phyloP scores from a whole-genome alignment of 1,140 invertebrate species.

The Neodiprion fabricii region DNA sequence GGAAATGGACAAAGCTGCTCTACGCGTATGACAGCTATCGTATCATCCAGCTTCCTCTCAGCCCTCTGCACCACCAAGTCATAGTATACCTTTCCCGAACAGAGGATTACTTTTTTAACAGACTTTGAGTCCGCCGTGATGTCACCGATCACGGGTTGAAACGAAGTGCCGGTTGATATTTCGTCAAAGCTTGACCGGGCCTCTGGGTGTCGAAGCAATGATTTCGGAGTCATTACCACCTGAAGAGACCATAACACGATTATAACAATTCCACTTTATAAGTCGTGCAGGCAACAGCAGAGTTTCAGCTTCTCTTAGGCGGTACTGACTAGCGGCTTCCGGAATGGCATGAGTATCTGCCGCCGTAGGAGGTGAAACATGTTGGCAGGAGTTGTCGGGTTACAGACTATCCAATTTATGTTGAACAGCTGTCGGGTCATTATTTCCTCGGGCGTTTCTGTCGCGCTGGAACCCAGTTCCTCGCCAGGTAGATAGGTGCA shows the following conservation, averaged over 20 bases:
- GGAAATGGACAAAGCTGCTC: constrained; percentile 90
- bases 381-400: constrained; percentile 85
- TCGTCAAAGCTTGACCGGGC: constrained; percentile 76
- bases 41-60: constrained; percentile 69
- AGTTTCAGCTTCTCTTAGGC: background rate
- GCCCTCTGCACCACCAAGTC: constrained; percentile 75
- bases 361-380: constrained; percentile 85
- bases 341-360: constrained; percentile 82
- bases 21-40: constrained; percentile 79
- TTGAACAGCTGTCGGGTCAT: constrained; percentile 79
- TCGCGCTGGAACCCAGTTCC: constrained; percentile 42
- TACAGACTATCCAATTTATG: constrained; percentile 84
- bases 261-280: background rate
- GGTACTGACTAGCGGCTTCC: constrained; percentile 76
- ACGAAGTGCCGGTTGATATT: constrained; percentile 61
- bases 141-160: constrained; percentile 67
- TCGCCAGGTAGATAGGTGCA: constrained; percentile 65
- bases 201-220: constrained; percentile 74
- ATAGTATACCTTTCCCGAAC: constrained; percentile 86
- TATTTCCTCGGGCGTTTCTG: constrained; percentile 48
- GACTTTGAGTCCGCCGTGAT: constrained; percentile 61
- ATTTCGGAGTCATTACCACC: constrained; percentile 80
- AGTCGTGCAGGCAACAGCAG: background rate
- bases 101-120: constrained; percentile 80
- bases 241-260: constrained; percentile 16